Base-by-base conservation (phyloP, 2,797 vertebrate species). In the Coregonus ussuriensis region DNA sequence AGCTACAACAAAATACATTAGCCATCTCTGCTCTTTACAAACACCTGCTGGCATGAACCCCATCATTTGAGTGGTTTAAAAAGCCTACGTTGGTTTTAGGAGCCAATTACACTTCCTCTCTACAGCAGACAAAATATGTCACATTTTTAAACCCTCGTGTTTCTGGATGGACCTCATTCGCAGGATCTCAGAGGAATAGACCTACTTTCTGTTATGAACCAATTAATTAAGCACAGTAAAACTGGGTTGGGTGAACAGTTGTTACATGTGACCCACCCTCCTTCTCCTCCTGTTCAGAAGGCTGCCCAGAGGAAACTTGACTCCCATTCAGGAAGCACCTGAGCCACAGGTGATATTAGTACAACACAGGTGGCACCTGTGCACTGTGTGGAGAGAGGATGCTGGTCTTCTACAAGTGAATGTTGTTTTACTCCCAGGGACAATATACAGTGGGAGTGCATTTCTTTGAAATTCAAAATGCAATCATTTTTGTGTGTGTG, bases 301-400 rank as follows among this genome's bases (percentile, higher is more conserved):
- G 7, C 72, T 74, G 79, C 73, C 54, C 63, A 82, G 84, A 77
- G 56, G 90, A 90, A 90, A 93, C 86, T 71, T 59, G 85, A 91
- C 80, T 82, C 81, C 75, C 25, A 4, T 15, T 41, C 72, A 59
- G 37, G 66, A 77, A 37, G 71, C 85, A 89, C 81, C 88, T 86
- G 82, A 88, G 88, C 93, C 88, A 92, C 93, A 93, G 92, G 91
- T 93, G 93, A 86, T 75, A 53, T 74, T 65, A 77, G 51, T 63
- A 35, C 0, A 47, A 79, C 78, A 80, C 82, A 85, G 78, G 74
- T 79, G 80, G 69, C 76, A 78, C 51, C 79, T 80, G 85, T 82
- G 67, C 59, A 37, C 47, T 14, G 33, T 13, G 41, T 47, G 41
- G 41, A 47, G 9, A 65, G 59, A 65, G 72, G 59, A 77, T 71